phyloP scores from a whole-genome alignment of 1,140 invertebrate species.

The Drosophila funebris region DNA sequence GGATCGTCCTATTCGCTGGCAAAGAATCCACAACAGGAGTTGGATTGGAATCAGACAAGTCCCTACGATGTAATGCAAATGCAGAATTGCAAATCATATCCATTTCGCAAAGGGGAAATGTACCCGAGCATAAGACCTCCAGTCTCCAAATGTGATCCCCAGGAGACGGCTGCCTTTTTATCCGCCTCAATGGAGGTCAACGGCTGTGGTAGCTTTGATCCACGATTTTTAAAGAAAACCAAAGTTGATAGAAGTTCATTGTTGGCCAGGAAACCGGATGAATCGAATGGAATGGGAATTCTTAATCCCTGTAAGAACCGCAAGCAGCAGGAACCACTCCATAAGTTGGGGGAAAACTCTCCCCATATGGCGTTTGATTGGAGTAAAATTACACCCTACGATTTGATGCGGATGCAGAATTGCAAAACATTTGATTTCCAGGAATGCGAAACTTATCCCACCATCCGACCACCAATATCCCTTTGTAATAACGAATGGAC shows the following conservation, averaged over 20 bases:
- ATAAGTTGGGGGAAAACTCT: neutral
- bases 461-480: neutral
- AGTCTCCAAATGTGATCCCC: neutral
- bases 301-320: neutral
- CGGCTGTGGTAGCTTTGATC: neutral
- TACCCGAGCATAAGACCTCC: neutral
- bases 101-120: neutral
- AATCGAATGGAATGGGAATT: neutral
- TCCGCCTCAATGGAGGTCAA: neutral
- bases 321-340: neutral
- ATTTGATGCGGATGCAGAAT: neutral
- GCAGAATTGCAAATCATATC: neutral
- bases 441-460: constrained; percentile 5
- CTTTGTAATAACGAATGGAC: neutral
- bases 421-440: neutral
- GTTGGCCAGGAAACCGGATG: neutral
- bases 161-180: neutral
- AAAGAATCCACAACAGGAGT: neutral
- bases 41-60: neutral
- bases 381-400: neutral
- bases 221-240: neutral
- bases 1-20: neutral
- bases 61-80: neutral
- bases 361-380: neutral
- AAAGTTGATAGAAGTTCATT: neutral